Conservation (phyloP, 2,113 vertebrate genomes). For the Phalacrocorax aristotelis region DNA sequence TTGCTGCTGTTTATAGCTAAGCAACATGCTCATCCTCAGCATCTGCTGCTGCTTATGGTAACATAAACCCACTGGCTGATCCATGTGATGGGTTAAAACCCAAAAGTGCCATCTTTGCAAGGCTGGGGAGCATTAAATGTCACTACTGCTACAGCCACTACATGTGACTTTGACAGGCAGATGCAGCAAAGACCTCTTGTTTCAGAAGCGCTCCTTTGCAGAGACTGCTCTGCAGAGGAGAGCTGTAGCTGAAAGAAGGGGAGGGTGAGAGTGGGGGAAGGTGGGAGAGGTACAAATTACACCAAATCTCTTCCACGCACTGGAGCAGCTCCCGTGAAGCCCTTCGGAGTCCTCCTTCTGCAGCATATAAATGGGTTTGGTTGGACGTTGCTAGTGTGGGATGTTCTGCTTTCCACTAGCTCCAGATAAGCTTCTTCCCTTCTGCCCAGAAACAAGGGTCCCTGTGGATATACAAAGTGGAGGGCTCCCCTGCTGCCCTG, state of each 20-base stretch:
- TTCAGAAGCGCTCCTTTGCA: not conserved
- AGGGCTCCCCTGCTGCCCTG: not conserved
- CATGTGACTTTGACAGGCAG: not conserved
- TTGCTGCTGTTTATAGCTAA: not conserved
- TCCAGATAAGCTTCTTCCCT: not conserved
- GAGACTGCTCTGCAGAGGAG: not conserved
- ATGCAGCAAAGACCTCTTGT: not conserved
- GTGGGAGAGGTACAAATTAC: not conserved
- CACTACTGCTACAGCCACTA: not conserved
- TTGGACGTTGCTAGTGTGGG: not conserved
- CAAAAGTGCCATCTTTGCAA: not conserved
- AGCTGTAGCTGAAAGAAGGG: not conserved
- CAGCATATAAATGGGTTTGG: not conserved
- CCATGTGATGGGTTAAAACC: not conserved
- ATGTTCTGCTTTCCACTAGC: not conserved
- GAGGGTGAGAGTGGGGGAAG: not conserved
- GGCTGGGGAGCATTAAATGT: not conserved
- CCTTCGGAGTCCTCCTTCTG: not conserved
- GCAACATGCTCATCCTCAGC: rapidly evolving
- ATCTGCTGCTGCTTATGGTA: not conserved
- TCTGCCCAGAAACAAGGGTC: not conserved
- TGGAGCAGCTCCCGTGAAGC: not conserved
- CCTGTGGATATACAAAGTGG: not conserved
- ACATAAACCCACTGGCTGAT: not conserved
- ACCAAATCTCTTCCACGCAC: not conserved